Evolutionary conservation across 2,888 invertebrate genomes (phyloP).

Genomic region (Nymphalis c-album): DNA sequence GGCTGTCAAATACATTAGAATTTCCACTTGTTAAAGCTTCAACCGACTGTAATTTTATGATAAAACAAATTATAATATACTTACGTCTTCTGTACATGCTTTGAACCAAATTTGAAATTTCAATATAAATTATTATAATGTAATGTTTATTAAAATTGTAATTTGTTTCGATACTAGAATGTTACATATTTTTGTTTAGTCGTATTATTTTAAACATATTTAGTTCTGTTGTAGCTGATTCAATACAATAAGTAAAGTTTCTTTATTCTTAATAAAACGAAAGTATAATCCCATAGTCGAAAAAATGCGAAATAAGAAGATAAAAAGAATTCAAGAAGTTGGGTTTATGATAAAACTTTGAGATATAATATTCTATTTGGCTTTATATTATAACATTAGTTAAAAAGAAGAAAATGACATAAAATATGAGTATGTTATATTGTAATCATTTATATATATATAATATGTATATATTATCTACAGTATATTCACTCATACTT

Average conservation of each 20-base stretch:
- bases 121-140: background rate
- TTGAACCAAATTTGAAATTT: background rate
- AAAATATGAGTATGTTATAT: no score
- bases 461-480: no score
- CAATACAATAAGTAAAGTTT: background rate
- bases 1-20: slow-evolving; percentile 1
- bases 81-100: background rate
- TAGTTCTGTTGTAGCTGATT: no score
- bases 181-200: no score
- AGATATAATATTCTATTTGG: background rate
- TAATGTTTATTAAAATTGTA: no score
- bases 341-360: slow-evolving; percentile 1
- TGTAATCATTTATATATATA: no score
- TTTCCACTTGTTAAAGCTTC: background rate
- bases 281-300: background rate
- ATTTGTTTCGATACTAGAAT: no score
- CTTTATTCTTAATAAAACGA: background rate
- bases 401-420: no score
- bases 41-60: background rate
- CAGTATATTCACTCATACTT: background rate
- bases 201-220: no score
- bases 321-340: background rate
- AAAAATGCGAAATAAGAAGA: background rate
- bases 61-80: background rate
- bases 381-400: no score